Percentiles rank a stretch among this genome's conserved stretches.
Evolutionary conservation across 2,113 vertebrate species (phyloP).

Genomic region (Alosa alosa): DNA sequence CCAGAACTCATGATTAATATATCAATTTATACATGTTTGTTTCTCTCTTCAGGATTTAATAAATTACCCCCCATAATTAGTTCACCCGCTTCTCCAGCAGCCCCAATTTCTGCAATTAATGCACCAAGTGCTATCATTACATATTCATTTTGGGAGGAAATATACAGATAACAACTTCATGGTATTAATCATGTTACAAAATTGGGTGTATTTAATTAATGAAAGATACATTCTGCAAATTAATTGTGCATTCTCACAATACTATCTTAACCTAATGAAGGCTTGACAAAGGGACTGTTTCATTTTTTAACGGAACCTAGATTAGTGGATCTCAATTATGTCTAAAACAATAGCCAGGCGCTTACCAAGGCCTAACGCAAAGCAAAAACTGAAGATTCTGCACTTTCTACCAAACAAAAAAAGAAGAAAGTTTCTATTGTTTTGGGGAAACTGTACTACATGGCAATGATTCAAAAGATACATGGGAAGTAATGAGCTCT

Average conservation of each 20-base stretch:
- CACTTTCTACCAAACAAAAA: constrained; percentile 73
- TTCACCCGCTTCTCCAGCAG: constrained; percentile 66
- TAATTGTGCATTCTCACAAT: constrained; percentile 77
- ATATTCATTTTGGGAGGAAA: constrained; percentile 78
- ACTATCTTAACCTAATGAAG: constrained; percentile 80
- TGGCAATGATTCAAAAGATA: constrained; percentile 79
- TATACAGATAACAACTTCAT: constrained; percentile 82
- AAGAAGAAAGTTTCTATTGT: constrained; percentile 75
- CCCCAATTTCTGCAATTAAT: constrained; percentile 75
- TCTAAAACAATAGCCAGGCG: constrained; percentile 75
- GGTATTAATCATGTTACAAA: constrained; percentile 88
- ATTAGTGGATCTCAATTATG: constrained; percentile 80
- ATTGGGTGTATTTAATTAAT: constrained; percentile 74
- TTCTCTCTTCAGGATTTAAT: constrained; percentile 83
- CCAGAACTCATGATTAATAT: constrained; percentile 90
- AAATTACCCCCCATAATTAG: constrained; percentile 89
- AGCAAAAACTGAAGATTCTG: constrained; percentile 71
- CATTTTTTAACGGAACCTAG: constrained; percentile 65
- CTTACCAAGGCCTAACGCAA: constrained; percentile 55
- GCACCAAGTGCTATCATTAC: constrained; percentile 76
- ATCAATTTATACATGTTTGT: constrained; percentile 96
- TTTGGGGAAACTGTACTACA: constrained; percentile 73
- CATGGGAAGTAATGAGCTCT: constrained; percentile 73
- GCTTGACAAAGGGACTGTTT: constrained; percentile 69
- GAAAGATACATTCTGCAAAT: constrained; percentile 72